A percentile compares a stretch with the other conserved stretches of the same genome.
phyloP scores from a whole-genome alignment of 2,888 invertebrate species.

The Dioctria rufipes region DNA sequence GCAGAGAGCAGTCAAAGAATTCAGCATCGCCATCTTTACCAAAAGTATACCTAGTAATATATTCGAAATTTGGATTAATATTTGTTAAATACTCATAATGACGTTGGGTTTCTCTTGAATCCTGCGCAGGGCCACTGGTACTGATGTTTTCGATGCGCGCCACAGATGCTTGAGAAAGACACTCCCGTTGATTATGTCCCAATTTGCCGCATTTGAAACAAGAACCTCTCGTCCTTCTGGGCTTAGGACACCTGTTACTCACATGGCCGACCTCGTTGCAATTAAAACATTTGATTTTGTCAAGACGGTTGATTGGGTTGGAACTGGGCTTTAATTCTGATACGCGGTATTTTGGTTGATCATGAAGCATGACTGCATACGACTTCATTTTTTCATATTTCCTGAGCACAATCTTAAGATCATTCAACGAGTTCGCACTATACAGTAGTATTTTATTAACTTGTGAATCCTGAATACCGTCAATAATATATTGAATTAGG shows the following conservation, averaged over 20 bases:
- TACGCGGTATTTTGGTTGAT: neutral
- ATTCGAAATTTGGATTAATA: neutral
- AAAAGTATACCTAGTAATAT: constrained; percentile 2
- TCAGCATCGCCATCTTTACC: neutral
- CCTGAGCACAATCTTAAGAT: too few relatives aligned
- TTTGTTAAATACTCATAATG: neutral
- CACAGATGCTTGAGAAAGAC: neutral
- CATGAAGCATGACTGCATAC: neutral
- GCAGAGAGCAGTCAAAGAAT: neutral
- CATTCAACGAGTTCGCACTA: too few relatives aligned
- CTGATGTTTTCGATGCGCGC: neutral
- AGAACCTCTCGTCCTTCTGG: neutral
- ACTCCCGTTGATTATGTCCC: neutral
- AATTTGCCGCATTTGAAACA: constrained; percentile 18
- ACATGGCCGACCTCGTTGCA: too few relatives aligned
- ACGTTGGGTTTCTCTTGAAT: neutral
- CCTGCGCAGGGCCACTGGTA: neutral
- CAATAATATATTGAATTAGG: constrained; percentile 46
- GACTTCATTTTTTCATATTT: too few relatives aligned
- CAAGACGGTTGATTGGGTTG: neutral
- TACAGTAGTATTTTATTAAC: neutral
- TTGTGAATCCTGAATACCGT: constrained; percentile 17
- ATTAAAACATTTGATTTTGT: neutral
- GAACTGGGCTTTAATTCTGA: neutral
- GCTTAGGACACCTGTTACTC: neutral